Conservation (phyloP, 2,113 vertebrate species). For the Poeciliopsis turrubarensis region DNA sequence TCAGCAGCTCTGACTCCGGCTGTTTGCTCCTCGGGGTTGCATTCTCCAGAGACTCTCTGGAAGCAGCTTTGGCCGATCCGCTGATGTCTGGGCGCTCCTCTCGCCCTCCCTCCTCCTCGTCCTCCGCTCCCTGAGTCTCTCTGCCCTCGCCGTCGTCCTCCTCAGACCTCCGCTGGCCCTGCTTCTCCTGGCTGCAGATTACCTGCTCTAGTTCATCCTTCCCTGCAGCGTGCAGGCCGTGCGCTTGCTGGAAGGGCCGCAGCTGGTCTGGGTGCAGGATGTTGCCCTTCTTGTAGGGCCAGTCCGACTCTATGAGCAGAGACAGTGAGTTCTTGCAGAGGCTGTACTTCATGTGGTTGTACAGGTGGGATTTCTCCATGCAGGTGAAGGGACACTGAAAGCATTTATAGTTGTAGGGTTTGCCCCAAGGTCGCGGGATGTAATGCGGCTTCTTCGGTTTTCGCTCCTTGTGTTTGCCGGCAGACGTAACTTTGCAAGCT, state of each 20-base stretch:
- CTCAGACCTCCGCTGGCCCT: constrained; percentile 36
- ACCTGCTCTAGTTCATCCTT: constrained; percentile 69
- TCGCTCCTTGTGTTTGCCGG: constrained; percentile 90
- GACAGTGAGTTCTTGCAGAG: constrained; percentile 98
- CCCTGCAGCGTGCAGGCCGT: constrained; percentile 33
- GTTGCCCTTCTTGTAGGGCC: constrained; percentile 91
- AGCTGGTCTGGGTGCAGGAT: constrained; percentile 85
- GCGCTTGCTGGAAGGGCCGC: constrained; percentile 79
- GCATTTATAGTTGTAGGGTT: constrained; percentile 99
- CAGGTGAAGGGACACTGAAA: constrained; percentile 99
- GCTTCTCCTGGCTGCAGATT: constrained; percentile 51
- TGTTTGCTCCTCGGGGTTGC: constrained; percentile 77
- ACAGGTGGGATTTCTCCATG: constrained; percentile 99
- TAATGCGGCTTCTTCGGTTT: constrained; percentile 99
- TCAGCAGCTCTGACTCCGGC: constrained; percentile 82
- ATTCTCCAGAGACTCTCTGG: constrained; percentile 36
- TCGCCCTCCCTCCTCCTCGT: constrained; percentile 61
- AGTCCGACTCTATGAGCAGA: constrained; percentile 92
- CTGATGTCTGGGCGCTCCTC: constrained; percentile 50
- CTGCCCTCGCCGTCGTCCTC: constrained; percentile 78
- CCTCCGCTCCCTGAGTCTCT: constrained; percentile 52
- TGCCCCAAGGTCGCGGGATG: constrained; percentile 95
- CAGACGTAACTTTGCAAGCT: constrained; percentile 84
- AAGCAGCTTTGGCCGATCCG: constrained; percentile 40
- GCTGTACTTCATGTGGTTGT: constrained; percentile 99